Evolutionary conservation across 2,888 invertebrate genomes (phyloP).

Genomic region (Cosmia trapezina): DNA sequence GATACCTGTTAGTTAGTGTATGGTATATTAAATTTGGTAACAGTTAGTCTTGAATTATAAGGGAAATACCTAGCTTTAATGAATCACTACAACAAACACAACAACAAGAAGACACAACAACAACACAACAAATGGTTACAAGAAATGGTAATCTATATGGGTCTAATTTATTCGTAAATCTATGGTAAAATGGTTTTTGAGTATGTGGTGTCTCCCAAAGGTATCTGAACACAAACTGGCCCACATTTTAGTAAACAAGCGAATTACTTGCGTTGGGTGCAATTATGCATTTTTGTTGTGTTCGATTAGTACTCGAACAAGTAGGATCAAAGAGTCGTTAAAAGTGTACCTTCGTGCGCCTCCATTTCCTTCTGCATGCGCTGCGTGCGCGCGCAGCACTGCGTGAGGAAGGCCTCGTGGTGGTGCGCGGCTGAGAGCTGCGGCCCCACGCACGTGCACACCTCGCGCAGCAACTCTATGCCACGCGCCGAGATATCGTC

Average conservation of each 20-base stretch:
- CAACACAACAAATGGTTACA: not conserved
- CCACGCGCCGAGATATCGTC: conserved; percentile 98
- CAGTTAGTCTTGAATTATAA: not conserved
- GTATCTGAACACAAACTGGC: not conserved
- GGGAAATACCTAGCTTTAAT: not conserved
- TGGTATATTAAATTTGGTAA: not conserved
- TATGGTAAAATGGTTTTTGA: not conserved
- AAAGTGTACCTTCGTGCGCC: conserved; percentile 77
- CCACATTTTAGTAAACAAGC: not conserved
- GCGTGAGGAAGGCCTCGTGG: conserved; percentile 97
- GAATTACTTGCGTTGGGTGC: not conserved
- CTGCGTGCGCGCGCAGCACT: conserved; percentile 97
- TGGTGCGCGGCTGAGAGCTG: conserved; percentile 95
- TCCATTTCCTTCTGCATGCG: conserved; percentile 96
- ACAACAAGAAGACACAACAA: too few species aligned
- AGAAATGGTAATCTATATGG: not conserved
- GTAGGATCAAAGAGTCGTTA: not conserved
- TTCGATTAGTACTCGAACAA: not conserved
- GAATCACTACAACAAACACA: not conserved
- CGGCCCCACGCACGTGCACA: conserved; percentile 98
- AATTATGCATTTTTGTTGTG: not conserved
- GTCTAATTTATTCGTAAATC: not conserved
- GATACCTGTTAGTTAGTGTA: not conserved
- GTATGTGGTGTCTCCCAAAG: not conserved
- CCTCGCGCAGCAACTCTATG: conserved; percentile 97